Conservation (phyloP, 2,797 vertebrate species). For the Lateolabrax maculatus region DNA sequence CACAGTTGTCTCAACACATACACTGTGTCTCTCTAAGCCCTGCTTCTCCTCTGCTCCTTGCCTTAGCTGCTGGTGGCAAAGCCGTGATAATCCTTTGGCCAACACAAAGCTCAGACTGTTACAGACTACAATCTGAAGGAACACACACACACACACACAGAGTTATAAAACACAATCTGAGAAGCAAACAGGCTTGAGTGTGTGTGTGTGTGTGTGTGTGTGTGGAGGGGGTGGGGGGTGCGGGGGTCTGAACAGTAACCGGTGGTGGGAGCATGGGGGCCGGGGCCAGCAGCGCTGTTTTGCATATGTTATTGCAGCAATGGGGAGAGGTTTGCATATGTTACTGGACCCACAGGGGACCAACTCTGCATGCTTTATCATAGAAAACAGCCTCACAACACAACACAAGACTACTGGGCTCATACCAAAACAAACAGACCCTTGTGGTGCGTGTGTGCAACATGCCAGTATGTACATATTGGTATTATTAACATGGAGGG, state of each 20-base stretch:
- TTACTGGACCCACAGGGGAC: constrained; percentile 79
- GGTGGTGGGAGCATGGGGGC: constrained; percentile 60
- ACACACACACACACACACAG: constrained; percentile 54
- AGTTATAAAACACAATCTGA: constrained; percentile 75
- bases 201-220: constrained; percentile 40
- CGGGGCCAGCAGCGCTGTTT: constrained; percentile 69
- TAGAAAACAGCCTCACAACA: constrained; percentile 70
- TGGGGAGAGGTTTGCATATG: constrained; percentile 82
- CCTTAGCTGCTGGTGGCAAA: constrained; percentile 84
- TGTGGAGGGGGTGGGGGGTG: constrained; percentile 54
- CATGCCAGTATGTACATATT: constrained; percentile 60
- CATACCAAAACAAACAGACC: constrained; percentile 76
- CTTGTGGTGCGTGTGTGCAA: constrained; percentile 30
- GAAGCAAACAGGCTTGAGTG: constrained; percentile 79
- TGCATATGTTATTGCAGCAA: constrained; percentile 81
- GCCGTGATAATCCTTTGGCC: constrained; percentile 86
- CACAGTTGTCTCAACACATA: constrained; percentile 75
- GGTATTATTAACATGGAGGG: constrained; percentile 47
- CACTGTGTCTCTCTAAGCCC: constrained; percentile 72
- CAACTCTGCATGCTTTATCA: constrained; percentile 77
- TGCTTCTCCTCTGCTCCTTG: constrained; percentile 78
- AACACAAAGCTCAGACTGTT: constrained; percentile 86
- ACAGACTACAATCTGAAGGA: constrained; percentile 81
- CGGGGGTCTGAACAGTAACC: constrained; percentile 63
- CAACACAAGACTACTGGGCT: constrained; percentile 63